Evolutionary conservation across 2,113 vertebrate species (phyloP), one percentile per base, ranked within the genome.

Genomic region (Amblyornis subalaris): DNA sequence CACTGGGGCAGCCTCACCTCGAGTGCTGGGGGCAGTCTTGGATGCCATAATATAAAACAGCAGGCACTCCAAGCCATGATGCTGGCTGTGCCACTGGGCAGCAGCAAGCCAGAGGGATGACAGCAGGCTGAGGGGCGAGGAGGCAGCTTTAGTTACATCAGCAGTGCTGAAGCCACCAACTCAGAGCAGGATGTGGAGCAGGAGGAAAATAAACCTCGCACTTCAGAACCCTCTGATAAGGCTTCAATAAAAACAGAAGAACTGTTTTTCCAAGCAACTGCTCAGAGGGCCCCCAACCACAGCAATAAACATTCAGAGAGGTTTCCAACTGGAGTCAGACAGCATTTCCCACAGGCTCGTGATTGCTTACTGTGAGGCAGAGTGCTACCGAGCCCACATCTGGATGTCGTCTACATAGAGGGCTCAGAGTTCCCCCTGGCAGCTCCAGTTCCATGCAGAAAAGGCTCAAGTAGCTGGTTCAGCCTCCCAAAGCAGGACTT

Each of bases 1-100:
- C 48, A 25, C 48, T 50, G 48, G 48, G 13, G 48, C 24, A 7
- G 48, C 23, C 48, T 50, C 48, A 50, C 48, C 48, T 25, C 13
- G 23, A 50, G 48, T 25, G 24, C 48, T 50, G 48, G 24, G 12
- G 48, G 48, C 48, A 50, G 23, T 25, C 25, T 50, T 14, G 24
- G 48, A 12, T 13, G 24, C 48, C 24, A 24, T 5, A 50, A 14
- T 25, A 25, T 50, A 50, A 50, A 14, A 25, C 25, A 50, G 20
- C 48, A 67, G 61, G 24, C 2, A 1, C 24, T 15, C 7, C 1
- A 0, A 75, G 42, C 26, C 29, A 42, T 12, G 4, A 1, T 1
- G 25, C 53, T 69, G 51, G 66, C 72, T 29, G 20, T 38, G 47
- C 33, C 70, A 42, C 35, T 19, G 48, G 35, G 35, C 65, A 74